Evolutionary conservation across 1,140 invertebrate species (phyloP), one percentile per base, ranked within the genome.

Genomic region (Solenopsis invicta): DNA sequence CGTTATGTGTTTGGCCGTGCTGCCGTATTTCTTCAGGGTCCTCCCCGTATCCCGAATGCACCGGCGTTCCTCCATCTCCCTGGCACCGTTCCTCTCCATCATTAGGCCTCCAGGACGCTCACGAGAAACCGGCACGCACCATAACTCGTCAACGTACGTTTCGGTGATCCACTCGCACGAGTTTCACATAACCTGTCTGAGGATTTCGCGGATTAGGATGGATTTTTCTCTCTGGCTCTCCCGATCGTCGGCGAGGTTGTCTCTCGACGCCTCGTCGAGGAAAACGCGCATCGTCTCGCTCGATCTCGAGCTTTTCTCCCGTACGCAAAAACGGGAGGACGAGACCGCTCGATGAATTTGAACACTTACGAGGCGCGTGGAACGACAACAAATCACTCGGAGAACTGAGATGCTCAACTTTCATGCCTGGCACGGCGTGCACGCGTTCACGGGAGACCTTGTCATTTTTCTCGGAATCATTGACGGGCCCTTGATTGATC

Each of bases 1-100:
- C 91, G 95, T 95, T 88, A 96, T 93, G 93, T 96, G 95, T 95
- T 96, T 98, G 87, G 97, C 97, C 56, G 98, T 98, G 92, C 98
- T 98, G 64, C 98, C 98, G 95, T 99, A 99, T 95, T 98, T 98
- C 95, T 98, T 98, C 69, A 98, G 96, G 78, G 97, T 96, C 95
- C 97, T 97, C 48, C 97, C 97, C 62, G 97, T 98, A 93, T 98
- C 97, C 88, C 98, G 96, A 93, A 99, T 98, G 78, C 97, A 98
- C 94, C 97, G 96, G 94, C 97, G 97, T 94, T 98, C 98, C 94
- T 97, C 97, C 94, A 97, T 97, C 93, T 97, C 96, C 95, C 97
- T 96, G 93, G 97, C 97, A 85, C 92, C 92, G 92, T 94, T 93
- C 89, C 94, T 91, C 74, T 94, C 90, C 90, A 91, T 91, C 29